phyloP scores from a whole-genome alignment of 2,888 invertebrate species.

The Dromius quadrimaculatus region DNA sequence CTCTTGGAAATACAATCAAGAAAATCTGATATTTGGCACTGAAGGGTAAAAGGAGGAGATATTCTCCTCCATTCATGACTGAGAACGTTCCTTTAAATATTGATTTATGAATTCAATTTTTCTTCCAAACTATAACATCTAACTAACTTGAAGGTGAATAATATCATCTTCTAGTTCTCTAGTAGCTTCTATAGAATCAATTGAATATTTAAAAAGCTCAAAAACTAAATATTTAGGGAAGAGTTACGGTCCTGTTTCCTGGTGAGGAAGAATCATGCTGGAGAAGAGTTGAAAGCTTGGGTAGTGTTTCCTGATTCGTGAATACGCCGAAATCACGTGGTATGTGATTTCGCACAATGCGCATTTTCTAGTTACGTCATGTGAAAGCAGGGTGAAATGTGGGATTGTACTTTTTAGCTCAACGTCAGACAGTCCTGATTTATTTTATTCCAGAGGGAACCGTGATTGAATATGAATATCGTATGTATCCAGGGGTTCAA shows the following conservation, averaged over 20 bases:
- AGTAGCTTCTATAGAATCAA: background rate
- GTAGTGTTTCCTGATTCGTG: background rate
- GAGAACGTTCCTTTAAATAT: background rate
- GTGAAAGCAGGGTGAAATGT: constrained; percentile 15
- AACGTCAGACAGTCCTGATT: background rate
- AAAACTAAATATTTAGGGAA: background rate
- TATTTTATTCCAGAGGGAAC: background rate
- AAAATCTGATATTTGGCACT: too few relatives aligned
- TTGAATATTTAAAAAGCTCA: background rate
- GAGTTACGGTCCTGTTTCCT: background rate
- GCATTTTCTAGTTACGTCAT: constrained; percentile 10
- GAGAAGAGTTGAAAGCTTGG: constrained; percentile 10
- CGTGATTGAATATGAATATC: too few relatives aligned
- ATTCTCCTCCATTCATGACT: too few relatives aligned
- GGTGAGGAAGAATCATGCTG: background rate
- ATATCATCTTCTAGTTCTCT: too few relatives aligned
- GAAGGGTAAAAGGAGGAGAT: too few relatives aligned
- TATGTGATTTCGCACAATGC: constrained; percentile 10
- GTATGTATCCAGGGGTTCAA: too few relatives aligned
- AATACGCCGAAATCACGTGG: constrained; percentile 26
- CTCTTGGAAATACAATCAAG: too few relatives aligned
- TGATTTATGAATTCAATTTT: too few relatives aligned
- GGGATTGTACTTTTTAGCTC: background rate
- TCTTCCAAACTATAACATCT: background rate
- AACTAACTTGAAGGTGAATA: too few relatives aligned